Percentiles rank a stretch among this genome's conserved stretches.
phyloP scores from a whole-genome alignment of 2,797 vertebrate genomes.

The Kryptolebias ocellatus region DNA sequence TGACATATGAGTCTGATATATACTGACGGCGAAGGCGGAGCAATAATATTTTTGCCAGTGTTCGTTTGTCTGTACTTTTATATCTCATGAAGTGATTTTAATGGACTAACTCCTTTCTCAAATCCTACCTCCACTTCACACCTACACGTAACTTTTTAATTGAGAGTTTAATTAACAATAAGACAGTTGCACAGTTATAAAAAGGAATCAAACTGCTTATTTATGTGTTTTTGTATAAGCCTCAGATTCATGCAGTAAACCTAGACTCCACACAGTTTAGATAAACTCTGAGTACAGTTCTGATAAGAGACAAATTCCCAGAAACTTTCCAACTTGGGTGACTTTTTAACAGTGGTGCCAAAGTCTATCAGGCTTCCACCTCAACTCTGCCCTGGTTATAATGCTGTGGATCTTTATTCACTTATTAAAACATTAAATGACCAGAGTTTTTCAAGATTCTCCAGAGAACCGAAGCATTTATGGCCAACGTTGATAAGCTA shows the following conservation, averaged over 20 bases:
- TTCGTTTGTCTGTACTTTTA: too few species aligned
- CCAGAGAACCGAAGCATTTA: background rate
- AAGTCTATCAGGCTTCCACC: background rate
- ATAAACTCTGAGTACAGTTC: background rate
- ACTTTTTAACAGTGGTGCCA: background rate
- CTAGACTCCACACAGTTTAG: background rate
- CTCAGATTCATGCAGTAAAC: background rate
- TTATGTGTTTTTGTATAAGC: too few species aligned
- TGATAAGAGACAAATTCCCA: conserved; percentile 6
- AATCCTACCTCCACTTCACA: too few species aligned
- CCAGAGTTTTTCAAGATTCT: background rate
- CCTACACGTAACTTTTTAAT: too few species aligned
- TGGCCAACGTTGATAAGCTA: background rate
- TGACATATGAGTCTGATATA: too few species aligned
- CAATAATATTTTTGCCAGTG: too few species aligned
- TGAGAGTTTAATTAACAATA: too few species aligned
- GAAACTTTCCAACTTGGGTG: background rate
- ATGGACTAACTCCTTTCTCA: too few species aligned
- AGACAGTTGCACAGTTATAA: too few species aligned
- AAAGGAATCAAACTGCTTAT: too few species aligned
- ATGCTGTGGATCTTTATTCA: background rate
- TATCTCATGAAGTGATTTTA: too few species aligned
- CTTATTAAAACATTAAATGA: background rate
- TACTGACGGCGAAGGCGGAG: too few species aligned
- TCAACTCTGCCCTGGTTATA: background rate